These are phyloP conservation scores for Pangasius sanitwongsei DNA, from an alignment of 2,797 vertebrate species.

Conservation along the genomic window DNA sequence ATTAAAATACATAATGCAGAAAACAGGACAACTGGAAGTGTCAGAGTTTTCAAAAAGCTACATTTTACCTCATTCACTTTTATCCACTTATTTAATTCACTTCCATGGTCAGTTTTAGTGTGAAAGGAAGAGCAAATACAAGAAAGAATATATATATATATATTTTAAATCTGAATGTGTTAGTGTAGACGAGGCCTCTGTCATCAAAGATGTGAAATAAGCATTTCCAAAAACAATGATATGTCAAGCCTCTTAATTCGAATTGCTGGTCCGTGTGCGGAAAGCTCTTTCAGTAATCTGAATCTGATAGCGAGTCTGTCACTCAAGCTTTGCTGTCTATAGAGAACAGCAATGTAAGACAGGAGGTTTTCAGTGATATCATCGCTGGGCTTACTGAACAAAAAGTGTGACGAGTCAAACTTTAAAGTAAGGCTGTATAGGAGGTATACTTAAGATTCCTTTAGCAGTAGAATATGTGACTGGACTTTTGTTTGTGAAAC, in stretches of 20 bases:
- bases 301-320: no score
- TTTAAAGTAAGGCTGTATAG: background rate
- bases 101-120: background rate
- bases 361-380: background rate
- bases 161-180: background rate
- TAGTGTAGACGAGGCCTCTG: no score
- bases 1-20: background rate
- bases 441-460: background rate
- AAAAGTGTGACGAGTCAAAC: background rate
- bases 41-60: background rate
- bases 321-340: background rate
- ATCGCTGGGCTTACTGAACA: background rate
- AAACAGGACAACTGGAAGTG: background rate
- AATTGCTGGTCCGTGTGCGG: background rate
- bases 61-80: background rate
- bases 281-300: background rate
- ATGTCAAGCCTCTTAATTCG: background rate
- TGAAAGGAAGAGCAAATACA: background rate
- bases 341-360: background rate
- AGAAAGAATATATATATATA: background rate
- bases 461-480: background rate
- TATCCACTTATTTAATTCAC: background rate
- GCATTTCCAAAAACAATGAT: background rate
- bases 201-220: background rate
- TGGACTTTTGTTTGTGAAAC: background rate